Evolutionary conservation across 2,888 invertebrate species (phyloP).

Genomic region (Cyclophora albipunctata): DNA sequence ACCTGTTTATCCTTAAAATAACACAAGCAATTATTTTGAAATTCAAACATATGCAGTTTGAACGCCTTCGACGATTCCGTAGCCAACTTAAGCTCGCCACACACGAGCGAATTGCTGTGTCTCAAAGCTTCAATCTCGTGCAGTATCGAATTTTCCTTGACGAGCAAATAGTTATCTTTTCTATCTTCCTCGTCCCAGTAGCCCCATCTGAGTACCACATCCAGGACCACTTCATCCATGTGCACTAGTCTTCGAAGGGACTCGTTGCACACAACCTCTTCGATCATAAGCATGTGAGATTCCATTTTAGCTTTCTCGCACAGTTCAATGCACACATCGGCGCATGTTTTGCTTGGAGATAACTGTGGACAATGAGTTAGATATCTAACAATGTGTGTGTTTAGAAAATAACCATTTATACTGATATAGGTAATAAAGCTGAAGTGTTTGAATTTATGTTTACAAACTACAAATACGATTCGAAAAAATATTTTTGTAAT

Average conservation of each 20-base stretch:
- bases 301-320: conserved; percentile 78
- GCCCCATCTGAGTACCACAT: conserved; percentile 86
- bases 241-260: conserved; percentile 85
- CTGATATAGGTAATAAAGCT: too few species aligned
- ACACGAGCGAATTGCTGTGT: conserved; percentile 78
- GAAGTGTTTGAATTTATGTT: too few species aligned
- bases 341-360: conserved; percentile 84
- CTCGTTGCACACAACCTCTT: conserved; percentile 87
- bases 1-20: conserved; percentile 85
- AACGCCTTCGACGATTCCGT: conserved; percentile 84
- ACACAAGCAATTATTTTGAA: conserved; percentile 84
- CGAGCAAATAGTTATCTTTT: conserved; percentile 85
- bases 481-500: too few species aligned
- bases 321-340: conserved; percentile 83
- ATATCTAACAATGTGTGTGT: not conserved
- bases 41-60: conserved; percentile 85
- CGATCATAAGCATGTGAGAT: conserved; percentile 82
- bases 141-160: conserved; percentile 71
- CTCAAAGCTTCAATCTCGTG: conserved; percentile 70
- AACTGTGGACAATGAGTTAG: conserved; percentile 63
- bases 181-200: conserved; percentile 92
- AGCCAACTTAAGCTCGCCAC: conserved; percentile 87
- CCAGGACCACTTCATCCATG: conserved; percentile 81
- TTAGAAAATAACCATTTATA: too few species aligned
- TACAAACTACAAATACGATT: too few species aligned